Base-by-base conservation (phyloP, 2,113 vertebrate genomes). In the Sterna hirundo region DNA sequence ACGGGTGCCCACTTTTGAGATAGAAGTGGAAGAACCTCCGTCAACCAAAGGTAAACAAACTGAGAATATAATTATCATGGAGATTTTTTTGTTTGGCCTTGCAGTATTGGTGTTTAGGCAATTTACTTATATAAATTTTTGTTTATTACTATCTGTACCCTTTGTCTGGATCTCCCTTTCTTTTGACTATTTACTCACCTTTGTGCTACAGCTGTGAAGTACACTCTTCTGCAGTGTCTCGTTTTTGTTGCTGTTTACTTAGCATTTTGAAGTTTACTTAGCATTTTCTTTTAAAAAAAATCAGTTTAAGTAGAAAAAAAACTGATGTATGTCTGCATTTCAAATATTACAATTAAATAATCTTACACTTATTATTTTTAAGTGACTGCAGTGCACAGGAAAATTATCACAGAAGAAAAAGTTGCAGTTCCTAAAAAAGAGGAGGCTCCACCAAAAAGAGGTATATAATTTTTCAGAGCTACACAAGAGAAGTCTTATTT, bases 391-490 rank as follows among this genome's bases (percentile, higher is more conserved):
- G 89, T 97, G 42, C 97, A 95, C 82, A 97, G 96, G 89, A 96
- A 97, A 95, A 97, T 98, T 91, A 95, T 96, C 66, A 97, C 96
- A 71, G 97, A 98, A 97, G 98, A 98, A 96, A 97, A 98, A 95
- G 91, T 98, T 94, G 94, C 97, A 40, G 85, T 98, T 86, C 88
- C 97, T 95, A 98, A 98, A 97, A 98, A 97, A 91, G 95, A 99
- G 96, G 98, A 91, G 32, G 86, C 90, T 96, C 97, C 97, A 69
- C 95, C 97, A 87, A 93, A 97, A 76, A 98, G 88, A 98, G 98
- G 98, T 98, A 98, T 87, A 95, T 47, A 42, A 52, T 55, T 64
- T 85, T 94, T 77, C 69, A 61, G 49, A 62, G 10, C 66, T 92
- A 44, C 55, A 27, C 18, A 68, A 58, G 4, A 72, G 8, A 64